Evolutionary conservation across 1,140 invertebrate species (phyloP).

Genomic region (Arctopsyche grandis): DNA sequence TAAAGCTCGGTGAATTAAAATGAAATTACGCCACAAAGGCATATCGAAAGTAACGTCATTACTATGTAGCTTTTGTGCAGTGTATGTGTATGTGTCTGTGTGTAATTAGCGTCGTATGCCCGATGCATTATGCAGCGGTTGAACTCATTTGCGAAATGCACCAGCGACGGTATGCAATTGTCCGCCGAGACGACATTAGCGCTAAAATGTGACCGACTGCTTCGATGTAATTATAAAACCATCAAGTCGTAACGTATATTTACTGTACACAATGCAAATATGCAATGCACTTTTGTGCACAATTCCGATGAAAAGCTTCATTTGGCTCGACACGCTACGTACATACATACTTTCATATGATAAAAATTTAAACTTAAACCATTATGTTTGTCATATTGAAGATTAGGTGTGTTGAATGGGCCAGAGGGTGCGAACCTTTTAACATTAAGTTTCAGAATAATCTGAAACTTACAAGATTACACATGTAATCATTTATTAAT

Average conservation of each 20-base stretch:
- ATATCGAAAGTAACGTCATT: slow-evolving; percentile 7
- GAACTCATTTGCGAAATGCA: slow-evolving; percentile 27
- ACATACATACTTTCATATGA: no score
- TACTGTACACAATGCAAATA: slow-evolving; percentile 1
- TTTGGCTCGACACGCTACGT: no score
- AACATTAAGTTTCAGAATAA: no score
- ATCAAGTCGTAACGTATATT: background rate
- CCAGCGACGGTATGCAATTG: background rate
- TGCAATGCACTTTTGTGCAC: slow-evolving; percentile 16
- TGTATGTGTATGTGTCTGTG: no score
- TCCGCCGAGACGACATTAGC: slow-evolving; percentile 17
- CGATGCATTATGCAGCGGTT: slow-evolving; percentile 19
- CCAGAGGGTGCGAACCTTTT: no score
- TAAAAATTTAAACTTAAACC: no score
- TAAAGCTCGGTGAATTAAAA: background rate
- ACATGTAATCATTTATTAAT: no score
- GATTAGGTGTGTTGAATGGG: no score
- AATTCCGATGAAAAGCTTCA: no score
- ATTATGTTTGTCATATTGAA: no score
- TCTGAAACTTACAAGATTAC: no score
- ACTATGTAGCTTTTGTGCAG: no score
- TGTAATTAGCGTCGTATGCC: background rate
- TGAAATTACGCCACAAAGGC: background rate
- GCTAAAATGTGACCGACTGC: background rate
- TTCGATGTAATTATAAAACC: slow-evolving; percentile 28